Base-by-base conservation (phyloP, 1,140 invertebrate species). In the Drosophila sproati region DNA sequence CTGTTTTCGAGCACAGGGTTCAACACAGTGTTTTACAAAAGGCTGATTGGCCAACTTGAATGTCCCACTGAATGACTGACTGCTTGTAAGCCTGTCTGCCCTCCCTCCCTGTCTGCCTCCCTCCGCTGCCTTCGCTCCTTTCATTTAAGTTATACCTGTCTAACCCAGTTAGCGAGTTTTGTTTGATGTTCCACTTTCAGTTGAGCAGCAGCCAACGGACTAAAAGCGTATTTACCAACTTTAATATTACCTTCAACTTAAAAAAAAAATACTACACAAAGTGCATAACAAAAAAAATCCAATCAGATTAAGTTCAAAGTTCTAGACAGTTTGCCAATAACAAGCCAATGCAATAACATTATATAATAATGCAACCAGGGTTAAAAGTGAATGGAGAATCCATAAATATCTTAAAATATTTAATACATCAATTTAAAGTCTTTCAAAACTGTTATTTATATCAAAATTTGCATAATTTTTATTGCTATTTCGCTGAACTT, bases 141-240 rank as follows among this genome's bases (percentile, higher is more conserved):
- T 43, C 34, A 35, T 59, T 48, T 67, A 54, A 48, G 47, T 67
- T 32, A 39, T 31, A 61, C 71, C 56, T 69, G 73, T 81, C 66
- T 83, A 83, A 83, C 81, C 81, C 39, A 83, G 81, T 83, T 83
- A 83, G 77, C 35, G 29, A 80, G 57, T 74, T 79, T 86, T 80
- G 82, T 83, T 80, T 83, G 81, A 80, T 83, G 81, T 81, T 61
- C 82, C 57, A 77, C 63, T 77, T 82, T 67, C 51, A 3, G 47
- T 77, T 72, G 50, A 31, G 10, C 55, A 31, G 5, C 34, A 56
- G 39, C 3, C 63, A 59, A 68, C 66, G 66, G 57, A 55, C 75
- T 50, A 2, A 37, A 54, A 75, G 70, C 66, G 69, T 82, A 48
- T 74, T 78, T 77, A 71, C 47, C 68, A 37, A 39, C 71, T 59